Percentiles rank a stretch among this genome's conserved stretches.
Evolutionary conservation across 2,113 vertebrate genomes (phyloP).

Genomic region (Melanotaenia duboulayi): DNA sequence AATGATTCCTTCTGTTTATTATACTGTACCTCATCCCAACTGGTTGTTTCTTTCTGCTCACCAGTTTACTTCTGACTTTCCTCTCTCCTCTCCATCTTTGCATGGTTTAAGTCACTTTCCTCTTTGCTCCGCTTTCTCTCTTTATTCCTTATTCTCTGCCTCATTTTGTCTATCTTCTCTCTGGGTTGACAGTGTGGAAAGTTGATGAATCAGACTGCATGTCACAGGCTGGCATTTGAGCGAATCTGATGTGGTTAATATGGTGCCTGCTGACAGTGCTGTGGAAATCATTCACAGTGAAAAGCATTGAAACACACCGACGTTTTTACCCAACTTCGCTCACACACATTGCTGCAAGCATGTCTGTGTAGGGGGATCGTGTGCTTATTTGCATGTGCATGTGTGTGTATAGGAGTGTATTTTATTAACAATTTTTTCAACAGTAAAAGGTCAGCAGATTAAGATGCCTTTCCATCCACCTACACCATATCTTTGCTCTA

Average conservation of each 20-base stretch:
- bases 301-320: constrained; percentile 37
- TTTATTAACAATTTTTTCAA: background rate
- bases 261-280: constrained; percentile 56
- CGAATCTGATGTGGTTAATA: constrained; percentile 66
- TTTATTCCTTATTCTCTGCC: background rate
- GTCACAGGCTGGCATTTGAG: constrained; percentile 63
- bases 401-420: constrained; percentile 11
- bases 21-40: constrained; percentile 6
- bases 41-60: background rate
- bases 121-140: background rate
- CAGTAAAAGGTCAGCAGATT: constrained; percentile 42
- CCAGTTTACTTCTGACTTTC: background rate
- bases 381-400: background rate
- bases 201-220: constrained; percentile 65
- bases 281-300: constrained; percentile 40
- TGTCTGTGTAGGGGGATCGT: background rate
- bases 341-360: background rate
- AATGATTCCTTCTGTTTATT: constrained; percentile 2
- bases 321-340: constrained; percentile 22
- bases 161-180: constrained; percentile 31
- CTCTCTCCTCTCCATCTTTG: constrained; percentile 20
- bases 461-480: constrained; percentile 23
- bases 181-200: constrained; percentile 60
- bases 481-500: constrained; percentile 8
- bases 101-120: background rate